Percentiles rank a stretch among this genome's conserved stretches.
These are phyloP conservation scores for Frankliniella fusca DNA, from an alignment of 2,888 invertebrate species.

Conservation along the genomic window DNA sequence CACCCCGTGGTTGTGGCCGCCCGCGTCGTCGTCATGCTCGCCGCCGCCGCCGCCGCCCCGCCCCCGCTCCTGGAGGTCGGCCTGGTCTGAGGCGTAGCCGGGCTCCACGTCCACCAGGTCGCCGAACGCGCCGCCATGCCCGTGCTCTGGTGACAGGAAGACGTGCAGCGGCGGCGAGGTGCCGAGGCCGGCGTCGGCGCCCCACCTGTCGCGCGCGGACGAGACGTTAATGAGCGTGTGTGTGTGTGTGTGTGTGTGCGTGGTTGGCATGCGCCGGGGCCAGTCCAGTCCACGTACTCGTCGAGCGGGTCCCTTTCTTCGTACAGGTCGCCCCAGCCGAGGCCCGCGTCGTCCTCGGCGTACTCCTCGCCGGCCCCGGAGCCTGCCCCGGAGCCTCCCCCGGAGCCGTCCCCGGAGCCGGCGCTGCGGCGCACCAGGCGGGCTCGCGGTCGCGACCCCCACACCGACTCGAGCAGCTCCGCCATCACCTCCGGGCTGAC, in stretches of 20 bases:
- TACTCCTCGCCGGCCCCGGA: background rate
- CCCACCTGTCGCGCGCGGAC: background rate
- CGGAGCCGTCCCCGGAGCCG: background rate
- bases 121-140: conserved; percentile 29
- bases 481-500: conserved; percentile 3
- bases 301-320: background rate
- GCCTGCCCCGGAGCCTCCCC: background rate
- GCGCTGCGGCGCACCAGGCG: background rate
- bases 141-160: background rate
- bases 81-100: conserved; percentile 33
- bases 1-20: conserved; percentile 42
- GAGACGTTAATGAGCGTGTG: background rate
- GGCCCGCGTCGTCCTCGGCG: background rate
- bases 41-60: conserved; percentile 30
- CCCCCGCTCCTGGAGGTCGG: conserved; percentile 33
- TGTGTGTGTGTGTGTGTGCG: no score
- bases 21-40: conserved; percentile 28
- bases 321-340: background rate
- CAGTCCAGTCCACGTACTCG: no score
- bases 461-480: conserved; percentile 4
- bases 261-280: no score
- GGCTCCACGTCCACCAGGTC: conserved; percentile 27
- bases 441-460: background rate
- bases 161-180: background rate
- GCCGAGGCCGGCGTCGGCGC: background rate